Evolutionary conservation across 2,113 vertebrate species (phyloP).

Genomic region (Phrynocephalus versicolor): DNA sequence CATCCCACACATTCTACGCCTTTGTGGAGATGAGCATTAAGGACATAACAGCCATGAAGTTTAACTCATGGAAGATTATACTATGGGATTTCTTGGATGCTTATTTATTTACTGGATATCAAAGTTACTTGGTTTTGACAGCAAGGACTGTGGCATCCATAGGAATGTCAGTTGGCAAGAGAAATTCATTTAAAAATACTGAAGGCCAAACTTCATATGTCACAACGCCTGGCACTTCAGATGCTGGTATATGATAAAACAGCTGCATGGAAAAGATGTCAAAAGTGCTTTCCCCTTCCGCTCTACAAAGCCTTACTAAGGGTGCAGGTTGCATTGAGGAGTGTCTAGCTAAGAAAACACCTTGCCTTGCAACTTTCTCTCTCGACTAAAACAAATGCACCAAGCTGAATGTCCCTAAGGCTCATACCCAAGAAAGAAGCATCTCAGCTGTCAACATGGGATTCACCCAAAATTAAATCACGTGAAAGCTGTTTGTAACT

Average conservation of each 20-base stretch:
- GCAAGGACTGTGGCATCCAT: background rate
- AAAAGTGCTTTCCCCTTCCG: background rate
- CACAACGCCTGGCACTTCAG: background rate
- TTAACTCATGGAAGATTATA: no score
- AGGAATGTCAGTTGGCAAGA: background rate
- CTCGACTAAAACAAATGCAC: background rate
- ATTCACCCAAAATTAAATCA: background rate
- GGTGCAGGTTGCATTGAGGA: background rate
- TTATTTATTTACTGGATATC: background rate
- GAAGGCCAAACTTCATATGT: background rate
- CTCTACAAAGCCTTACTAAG: background rate
- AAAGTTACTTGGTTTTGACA: background rate
- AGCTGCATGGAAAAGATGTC: background rate
- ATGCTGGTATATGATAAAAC: background rate
- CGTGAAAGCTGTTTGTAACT: no score
- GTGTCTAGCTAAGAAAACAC: background rate
- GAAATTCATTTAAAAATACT: background rate
- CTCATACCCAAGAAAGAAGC: background rate
- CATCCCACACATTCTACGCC: no score
- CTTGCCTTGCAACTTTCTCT: background rate
- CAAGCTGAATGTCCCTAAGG: no score
- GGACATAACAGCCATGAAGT: background rate
- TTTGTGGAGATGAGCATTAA: background rate
- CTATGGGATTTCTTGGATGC: background rate
- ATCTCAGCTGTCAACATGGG: background rate